These are phyloP conservation scores for Strix aluco DNA, from an alignment of 2,113 vertebrate species.

Conservation along the genomic window DNA sequence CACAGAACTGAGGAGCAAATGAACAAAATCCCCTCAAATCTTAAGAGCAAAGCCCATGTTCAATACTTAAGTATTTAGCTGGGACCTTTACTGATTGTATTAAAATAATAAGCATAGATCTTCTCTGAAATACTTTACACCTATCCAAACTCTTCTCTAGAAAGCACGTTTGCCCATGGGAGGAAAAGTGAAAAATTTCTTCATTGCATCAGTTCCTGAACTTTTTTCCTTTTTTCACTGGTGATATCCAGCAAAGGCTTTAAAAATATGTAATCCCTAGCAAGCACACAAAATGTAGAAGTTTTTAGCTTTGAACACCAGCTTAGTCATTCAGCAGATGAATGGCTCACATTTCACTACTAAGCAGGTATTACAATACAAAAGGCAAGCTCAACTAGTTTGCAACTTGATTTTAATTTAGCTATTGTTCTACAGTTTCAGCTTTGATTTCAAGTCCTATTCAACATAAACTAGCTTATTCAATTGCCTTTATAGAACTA, in stretches of 20 bases:
- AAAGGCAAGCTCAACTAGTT: constrained; percentile 61
- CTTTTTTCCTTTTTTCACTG: background rate
- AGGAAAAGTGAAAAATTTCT: background rate
- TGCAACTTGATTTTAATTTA: constrained; percentile 45
- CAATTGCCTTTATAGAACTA: background rate
- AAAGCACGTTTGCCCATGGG: background rate
- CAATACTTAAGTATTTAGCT: background rate
- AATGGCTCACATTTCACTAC: constrained; percentile 52
- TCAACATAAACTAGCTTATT: background rate
- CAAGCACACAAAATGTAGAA: background rate
- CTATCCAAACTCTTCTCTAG: background rate
- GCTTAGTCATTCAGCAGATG: constrained; percentile 44
- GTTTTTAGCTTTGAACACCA: constrained; percentile 2
- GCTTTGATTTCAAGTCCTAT: constrained; percentile 39
- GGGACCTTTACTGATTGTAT: background rate
- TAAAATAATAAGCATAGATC: background rate
- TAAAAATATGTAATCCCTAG: background rate
- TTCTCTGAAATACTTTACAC: background rate
- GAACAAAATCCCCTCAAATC: background rate
- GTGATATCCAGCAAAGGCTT: background rate
- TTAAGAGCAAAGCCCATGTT: background rate
- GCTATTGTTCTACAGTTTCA: constrained; percentile 31
- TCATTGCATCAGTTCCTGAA: background rate
- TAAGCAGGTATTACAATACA: constrained; percentile 56
- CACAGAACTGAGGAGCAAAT: background rate